These are phyloP conservation scores for Leucoptera coffeella DNA, from an alignment of 2,888 invertebrate genomes.

Conservation along the genomic window DNA sequence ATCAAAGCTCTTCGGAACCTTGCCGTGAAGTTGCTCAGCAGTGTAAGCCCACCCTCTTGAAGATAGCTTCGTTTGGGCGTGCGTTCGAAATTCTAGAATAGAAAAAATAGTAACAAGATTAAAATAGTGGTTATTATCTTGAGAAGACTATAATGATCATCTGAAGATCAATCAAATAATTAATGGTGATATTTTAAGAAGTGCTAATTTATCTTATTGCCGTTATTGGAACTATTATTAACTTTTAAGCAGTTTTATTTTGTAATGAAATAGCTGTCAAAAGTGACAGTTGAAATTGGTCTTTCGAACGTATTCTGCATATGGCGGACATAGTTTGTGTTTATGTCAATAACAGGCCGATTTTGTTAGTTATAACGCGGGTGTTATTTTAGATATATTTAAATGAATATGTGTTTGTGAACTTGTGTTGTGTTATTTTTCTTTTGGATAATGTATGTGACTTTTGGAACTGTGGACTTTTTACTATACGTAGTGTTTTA, in stretches of 20 bases:
- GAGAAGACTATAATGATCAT: no score
- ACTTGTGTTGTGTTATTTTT: constrained; percentile 35
- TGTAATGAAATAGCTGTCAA: no score
- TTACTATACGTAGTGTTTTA: constrained; percentile 29
- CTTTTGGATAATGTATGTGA: constrained; percentile 42
- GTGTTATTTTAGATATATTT: constrained; percentile 38
- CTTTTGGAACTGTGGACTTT: constrained; percentile 34
- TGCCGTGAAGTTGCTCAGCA: no score
- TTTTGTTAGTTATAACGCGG: constrained; percentile 43
- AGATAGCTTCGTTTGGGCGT: constrained; percentile 16
- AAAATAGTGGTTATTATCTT: no score
- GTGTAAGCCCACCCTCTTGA: constrained; percentile 21
- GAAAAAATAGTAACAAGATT: no score
- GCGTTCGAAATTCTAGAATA: no score
- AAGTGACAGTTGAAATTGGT: no score
- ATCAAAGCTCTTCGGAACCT: constrained; percentile 52
- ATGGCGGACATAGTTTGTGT: constrained; percentile 53
- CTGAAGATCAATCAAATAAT: no score
- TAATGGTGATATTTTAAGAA: no score
- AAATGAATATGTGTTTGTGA: constrained; percentile 36
- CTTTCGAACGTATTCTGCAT: constrained; percentile 40
- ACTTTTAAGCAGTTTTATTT: no score
- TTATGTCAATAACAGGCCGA: constrained; percentile 52
- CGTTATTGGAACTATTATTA: no score
- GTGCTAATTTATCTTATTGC: no score